A percentile compares a stretch with the other conserved stretches of the same genome.
phyloP scores from a whole-genome alignment of 2,888 invertebrate species.

The Abscondita cerata region DNA sequence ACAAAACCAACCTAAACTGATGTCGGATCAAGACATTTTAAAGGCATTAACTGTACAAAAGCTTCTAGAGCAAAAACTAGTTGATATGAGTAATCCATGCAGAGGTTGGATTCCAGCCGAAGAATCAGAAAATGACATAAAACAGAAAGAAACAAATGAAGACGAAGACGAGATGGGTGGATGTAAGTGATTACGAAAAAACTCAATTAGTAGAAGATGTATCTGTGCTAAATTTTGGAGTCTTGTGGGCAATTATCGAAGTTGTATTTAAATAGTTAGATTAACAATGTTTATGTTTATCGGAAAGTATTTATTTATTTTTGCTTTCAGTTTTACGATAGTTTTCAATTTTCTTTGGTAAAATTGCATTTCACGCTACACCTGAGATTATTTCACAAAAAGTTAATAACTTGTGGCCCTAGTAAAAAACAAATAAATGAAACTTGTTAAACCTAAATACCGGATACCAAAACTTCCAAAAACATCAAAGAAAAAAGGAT shows the following conservation, averaged over 20 bases:
- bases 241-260: slow-evolving; percentile 52
- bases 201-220: slow-evolving; percentile 39
- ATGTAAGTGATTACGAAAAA: slow-evolving; percentile 24
- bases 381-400: slow-evolving; percentile 52
- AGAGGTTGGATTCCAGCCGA: slow-evolving; percentile 46
- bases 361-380: slow-evolving; percentile 47
- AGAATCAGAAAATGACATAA: not conserved
- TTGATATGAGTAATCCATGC: slow-evolving; percentile 48
- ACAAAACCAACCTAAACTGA: too few species aligned
- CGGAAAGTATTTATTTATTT: too few species aligned
- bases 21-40: slow-evolving; percentile 22
- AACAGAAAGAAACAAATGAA: slow-evolving; percentile 1
- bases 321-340: slow-evolving; percentile 52
- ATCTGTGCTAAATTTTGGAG: slow-evolving; percentile 49
- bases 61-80: slow-evolving; percentile 48
- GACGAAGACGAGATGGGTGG: slow-evolving; percentile 13
- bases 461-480: slow-evolving; percentile 44
- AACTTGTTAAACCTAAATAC: slow-evolving; percentile 47
- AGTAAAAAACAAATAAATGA: slow-evolving; percentile 53
- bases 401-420: slow-evolving; percentile 51
- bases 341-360: slow-evolving; percentile 54
- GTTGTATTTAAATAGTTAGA: slow-evolving; percentile 56
- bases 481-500: too few species aligned
- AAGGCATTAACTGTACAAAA: slow-evolving; percentile 45
- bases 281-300: too few species aligned